Base-by-base conservation (phyloP, 1,140 invertebrate species). In the Meloidogyne exigua region DNA sequence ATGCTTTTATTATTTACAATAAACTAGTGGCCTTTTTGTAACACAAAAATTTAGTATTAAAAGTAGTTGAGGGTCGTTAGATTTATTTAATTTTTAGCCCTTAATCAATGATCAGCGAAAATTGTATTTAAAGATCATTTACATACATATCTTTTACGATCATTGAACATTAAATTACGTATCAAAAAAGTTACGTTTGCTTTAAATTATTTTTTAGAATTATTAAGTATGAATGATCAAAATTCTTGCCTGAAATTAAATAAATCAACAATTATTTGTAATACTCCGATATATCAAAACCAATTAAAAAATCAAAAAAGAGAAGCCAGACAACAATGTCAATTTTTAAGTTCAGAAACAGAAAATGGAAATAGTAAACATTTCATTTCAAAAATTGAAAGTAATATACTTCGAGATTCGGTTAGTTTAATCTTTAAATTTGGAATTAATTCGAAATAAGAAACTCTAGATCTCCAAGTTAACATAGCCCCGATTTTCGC, bases 1-100 rank as follows among this genome's bases (percentile, higher is more conserved):
- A 4, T 57, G 5, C 3, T 57, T 57, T n/a, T n/a, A n/a, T 57
- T 57, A n/a, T 57, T n/a, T 57, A 57, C 13, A 18, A 18, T 18
- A 49, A 57, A 57, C n/a, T 57, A 49, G 44, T 49, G 44, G 44
- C 44, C 44, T 49, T 57, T 39, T 57, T 57, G 49, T 57, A n/a
- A 57, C 9, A 57, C 49, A 57, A 57, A 57, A n/a, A n/a, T n/a
- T 57, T n/a, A 57, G 21, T n/a, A 57, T 57, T 9, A n/a, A n/a
- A 57, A 49, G 18, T 49, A 18, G 13, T 49, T 49, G 15, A 49
- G 44, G 44, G 13, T 32, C 7, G 28, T 32, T 32, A 32, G 2
- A 32, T 32, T 32, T 7, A 32, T 7, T 32, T 32, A 32, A 32
- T 32, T 32, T 32, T 7, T 32, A 32, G 7, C 2, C 28, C 28